These are phyloP conservation scores for Xylota segnis DNA, from an alignment of 2,888 invertebrate genomes.

Conservation along the genomic window DNA sequence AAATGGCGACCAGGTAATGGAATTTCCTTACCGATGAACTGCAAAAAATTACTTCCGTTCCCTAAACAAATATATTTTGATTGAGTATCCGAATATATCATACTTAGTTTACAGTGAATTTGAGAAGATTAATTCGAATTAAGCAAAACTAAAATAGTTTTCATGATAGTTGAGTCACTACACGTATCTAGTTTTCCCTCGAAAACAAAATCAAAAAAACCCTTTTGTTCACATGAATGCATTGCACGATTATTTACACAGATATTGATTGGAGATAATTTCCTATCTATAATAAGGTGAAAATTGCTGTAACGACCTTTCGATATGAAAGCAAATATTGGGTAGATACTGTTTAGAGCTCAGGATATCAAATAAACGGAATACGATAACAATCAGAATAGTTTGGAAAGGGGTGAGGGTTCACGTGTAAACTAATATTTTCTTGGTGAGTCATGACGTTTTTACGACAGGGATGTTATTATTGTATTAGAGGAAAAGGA, in stretches of 20 bases:
- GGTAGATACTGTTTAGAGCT: background rate
- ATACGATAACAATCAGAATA: background rate
- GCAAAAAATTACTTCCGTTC: too few relatives aligned
- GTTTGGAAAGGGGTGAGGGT: background rate
- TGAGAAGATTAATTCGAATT: background rate
- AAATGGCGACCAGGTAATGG: too few relatives aligned
- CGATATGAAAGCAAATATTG: conserved; percentile 36
- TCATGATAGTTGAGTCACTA: background rate
- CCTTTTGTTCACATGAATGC: conserved; percentile 9
- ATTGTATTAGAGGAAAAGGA: too few relatives aligned
- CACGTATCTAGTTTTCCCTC: background rate
- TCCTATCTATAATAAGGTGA: conserved; percentile 46
- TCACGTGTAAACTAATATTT: background rate
- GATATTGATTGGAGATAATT: conserved; percentile 52
- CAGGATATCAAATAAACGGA: background rate
- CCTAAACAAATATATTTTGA: background rate
- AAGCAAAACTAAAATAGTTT: background rate
- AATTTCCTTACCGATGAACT: too few relatives aligned
- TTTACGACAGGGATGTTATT: too few relatives aligned
- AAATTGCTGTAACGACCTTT: conserved; percentile 47
- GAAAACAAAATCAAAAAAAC: too few relatives aligned
- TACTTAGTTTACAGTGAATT: background rate
- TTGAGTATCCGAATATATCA: background rate
- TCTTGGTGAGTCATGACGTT: too few relatives aligned
- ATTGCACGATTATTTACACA: conserved; percentile 10